A percentile compares a stretch with the other conserved stretches of the same genome.
Evolutionary conservation across 2,888 invertebrate genomes (phyloP).

Genomic region (Taphrorychus bicolor): DNA sequence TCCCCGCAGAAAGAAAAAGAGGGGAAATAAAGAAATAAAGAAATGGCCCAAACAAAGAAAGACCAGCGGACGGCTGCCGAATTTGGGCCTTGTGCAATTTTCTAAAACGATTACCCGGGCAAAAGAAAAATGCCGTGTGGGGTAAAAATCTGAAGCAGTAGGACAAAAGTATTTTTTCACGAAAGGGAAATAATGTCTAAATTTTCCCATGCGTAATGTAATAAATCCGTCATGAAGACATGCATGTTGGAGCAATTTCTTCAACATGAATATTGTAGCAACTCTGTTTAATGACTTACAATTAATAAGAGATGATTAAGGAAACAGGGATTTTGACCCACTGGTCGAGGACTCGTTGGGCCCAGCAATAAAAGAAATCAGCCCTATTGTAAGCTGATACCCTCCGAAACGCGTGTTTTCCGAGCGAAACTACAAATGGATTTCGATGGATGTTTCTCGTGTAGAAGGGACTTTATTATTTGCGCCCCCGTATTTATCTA

Average conservation of each 20-base stretch:
- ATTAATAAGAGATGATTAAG: too few relatives aligned
- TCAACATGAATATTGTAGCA: too few relatives aligned
- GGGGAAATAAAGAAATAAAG: slow-evolving; percentile 20
- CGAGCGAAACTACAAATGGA: slow-evolving; percentile 45
- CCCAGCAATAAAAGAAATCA: slow-evolving; percentile 43
- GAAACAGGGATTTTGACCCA: neutral
- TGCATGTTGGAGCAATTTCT: too few relatives aligned
- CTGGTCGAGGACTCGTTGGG: slow-evolving; percentile 22
- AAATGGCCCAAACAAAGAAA: slow-evolving; percentile 18
- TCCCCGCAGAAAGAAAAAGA: slow-evolving; percentile 7
- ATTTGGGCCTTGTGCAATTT: slow-evolving; percentile 36
- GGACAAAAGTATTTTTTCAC: slow-evolving; percentile 9
- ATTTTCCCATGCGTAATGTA: too few relatives aligned
- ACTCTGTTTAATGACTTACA: too few relatives aligned
- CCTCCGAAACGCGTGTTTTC: slow-evolving; percentile 40
- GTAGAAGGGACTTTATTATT: slow-evolving; percentile 36
- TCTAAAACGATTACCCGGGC: slow-evolving; percentile 37
- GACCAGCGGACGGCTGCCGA: slow-evolving; percentile 27
- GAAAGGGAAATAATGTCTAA: too few relatives aligned
- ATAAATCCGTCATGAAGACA: too few relatives aligned
- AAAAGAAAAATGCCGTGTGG: slow-evolving; percentile 28
- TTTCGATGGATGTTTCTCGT: slow-evolving; percentile 41
- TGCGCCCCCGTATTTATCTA: slow-evolving; percentile 36
- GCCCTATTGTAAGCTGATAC: slow-evolving; percentile 51
- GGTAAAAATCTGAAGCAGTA: neutral